phyloP scores from a whole-genome alignment of 2,888 invertebrate genomes.

The Synergus japonicus region DNA sequence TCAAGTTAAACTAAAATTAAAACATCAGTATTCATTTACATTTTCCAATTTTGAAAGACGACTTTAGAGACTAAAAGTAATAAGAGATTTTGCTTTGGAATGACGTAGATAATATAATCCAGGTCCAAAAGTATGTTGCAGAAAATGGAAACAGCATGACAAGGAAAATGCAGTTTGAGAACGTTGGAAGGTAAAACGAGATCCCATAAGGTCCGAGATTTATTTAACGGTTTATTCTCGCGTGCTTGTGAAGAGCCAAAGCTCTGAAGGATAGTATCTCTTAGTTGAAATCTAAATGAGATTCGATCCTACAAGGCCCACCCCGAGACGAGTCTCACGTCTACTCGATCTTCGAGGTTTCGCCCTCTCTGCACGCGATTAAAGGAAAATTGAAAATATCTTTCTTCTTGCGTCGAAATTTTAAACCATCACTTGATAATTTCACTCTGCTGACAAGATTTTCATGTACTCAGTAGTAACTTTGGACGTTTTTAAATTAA shows the following conservation, averaged over 20 bases:
- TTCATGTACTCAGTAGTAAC: no score
- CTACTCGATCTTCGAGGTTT: constrained; percentile 56
- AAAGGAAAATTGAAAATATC: constrained; percentile 63
- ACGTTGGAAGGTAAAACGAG: background rate
- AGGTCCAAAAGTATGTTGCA: background rate
- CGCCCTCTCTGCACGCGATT: constrained; percentile 60
- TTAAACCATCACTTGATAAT: background rate
- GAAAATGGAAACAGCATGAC: constrained; percentile 19
- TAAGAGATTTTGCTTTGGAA: background rate
- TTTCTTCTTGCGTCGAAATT: background rate
- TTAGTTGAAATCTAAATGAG: constrained; percentile 68
- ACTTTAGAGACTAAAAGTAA: background rate
- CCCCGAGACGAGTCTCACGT: background rate
- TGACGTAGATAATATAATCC: background rate
- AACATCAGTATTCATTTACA: no score
- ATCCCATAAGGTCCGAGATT: background rate
- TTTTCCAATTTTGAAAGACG: background rate
- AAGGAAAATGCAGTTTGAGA: constrained; percentile 15
- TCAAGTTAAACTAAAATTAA: no score
- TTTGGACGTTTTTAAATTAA: no score
- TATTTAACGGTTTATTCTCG: constrained; percentile 24
- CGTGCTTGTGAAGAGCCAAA: constrained; percentile 30
- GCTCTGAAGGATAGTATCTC: constrained; percentile 58
- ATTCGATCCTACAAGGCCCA: constrained; percentile 63
- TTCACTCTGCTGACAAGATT: no score